Percentiles rank a stretch among this genome's conserved stretches.
Conservation (phyloP, 2,888 invertebrate species). For the Graphium colonna region DNA sequence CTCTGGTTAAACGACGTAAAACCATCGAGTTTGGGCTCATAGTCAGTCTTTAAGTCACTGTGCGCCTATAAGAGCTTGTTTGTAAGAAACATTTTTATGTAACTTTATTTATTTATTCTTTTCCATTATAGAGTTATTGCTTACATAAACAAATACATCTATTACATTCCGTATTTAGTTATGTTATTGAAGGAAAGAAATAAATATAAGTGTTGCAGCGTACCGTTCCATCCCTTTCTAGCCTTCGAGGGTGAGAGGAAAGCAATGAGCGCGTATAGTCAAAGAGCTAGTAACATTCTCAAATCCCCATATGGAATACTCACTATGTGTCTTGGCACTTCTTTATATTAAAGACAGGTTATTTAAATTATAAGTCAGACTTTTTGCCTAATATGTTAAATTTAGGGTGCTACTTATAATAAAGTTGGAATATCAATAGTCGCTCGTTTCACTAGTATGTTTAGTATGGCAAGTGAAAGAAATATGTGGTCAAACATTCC, state of each 20-base stretch:
- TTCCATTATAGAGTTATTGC: constrained; percentile 9
- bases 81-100: no score
- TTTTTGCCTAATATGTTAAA: no score
- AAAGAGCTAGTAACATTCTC: constrained; percentile 13
- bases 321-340: neutral
- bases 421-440: neutral
- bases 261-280: neutral
- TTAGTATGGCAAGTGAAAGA: neutral
- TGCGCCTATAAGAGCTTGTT: no score
- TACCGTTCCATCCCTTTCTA: neutral
- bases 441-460: neutral
- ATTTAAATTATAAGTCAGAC: no score
- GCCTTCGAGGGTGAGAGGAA: constrained; percentile 3
- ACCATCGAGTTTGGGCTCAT: no score
- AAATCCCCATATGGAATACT: no score
- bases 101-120: constrained; percentile 13
- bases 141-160: constrained; percentile 20
- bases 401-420: constrained; percentile 2
- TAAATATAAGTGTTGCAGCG: neutral
- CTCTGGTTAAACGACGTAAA: no score
- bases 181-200: neutral
- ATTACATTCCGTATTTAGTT: constrained; percentile 7
- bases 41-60: no score
- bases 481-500: neutral
- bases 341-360: neutral